A percentile compares a stretch with the other conserved stretches of the same genome.
phyloP scores from a whole-genome alignment of 2,113 vertebrate genomes.

The Periophthalmus modestus region DNA sequence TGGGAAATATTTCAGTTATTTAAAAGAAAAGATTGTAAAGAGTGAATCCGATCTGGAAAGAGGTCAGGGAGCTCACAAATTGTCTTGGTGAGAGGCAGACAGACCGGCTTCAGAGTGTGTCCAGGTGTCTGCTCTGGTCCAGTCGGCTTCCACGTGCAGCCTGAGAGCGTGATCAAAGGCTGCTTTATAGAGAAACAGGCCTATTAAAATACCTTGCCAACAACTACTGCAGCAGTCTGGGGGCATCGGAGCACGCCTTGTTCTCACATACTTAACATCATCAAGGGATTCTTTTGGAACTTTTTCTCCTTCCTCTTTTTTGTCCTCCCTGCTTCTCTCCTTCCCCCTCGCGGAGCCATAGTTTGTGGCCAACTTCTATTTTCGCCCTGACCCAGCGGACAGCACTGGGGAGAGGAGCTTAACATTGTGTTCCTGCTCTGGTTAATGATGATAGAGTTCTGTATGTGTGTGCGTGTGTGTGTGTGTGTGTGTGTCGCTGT shows the following conservation, averaged over 20 bases:
- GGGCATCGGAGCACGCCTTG: conserved; percentile 38
- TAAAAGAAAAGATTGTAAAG: background rate
- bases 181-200: conserved; percentile 68
- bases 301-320: conserved; percentile 18
- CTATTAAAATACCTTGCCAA: conserved; percentile 75
- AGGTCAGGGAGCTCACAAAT: background rate
- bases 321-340: conserved; percentile 16
- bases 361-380: conserved; percentile 64
- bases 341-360: conserved; percentile 30
- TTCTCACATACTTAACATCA: conserved; percentile 51
- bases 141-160: conserved; percentile 51
- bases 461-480: conserved; percentile 14
- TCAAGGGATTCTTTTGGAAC: conserved; percentile 27
- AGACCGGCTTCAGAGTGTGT: conserved; percentile 46
- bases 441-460: conserved; percentile 59
- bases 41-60: background rate
- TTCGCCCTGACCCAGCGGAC: conserved; percentile 54
- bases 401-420: conserved; percentile 55
- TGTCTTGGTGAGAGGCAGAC: conserved; percentile 10
- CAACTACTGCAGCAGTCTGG: conserved; percentile 71
- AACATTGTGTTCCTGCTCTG: conserved; percentile 65
- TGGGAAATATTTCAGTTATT: too few species aligned
- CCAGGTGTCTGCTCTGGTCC: conserved; percentile 64
- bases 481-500: conserved; percentile 25
- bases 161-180: conserved; percentile 68